Percentiles rank a stretch among this genome's conserved stretches.
These are phyloP conservation scores for Aelia acuminata DNA, from an alignment of 2,888 invertebrate species.

Conservation along the genomic window DNA sequence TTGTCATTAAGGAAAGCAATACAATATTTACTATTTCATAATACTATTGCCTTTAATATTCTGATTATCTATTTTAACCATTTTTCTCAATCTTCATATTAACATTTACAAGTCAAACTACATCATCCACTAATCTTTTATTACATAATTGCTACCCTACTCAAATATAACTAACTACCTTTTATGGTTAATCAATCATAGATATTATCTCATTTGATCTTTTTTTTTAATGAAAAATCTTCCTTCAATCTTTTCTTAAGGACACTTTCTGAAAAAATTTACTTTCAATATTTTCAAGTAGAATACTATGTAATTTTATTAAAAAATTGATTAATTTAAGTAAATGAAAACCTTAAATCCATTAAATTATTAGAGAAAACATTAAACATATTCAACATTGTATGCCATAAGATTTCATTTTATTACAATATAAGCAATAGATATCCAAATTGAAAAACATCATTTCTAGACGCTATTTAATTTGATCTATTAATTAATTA, in stretches of 20 bases:
- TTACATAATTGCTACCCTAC: neutral
- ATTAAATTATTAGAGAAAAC: neutral
- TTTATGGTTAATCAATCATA: neutral
- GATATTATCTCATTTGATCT: neutral
- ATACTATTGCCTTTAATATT: neutral
- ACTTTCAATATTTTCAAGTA: neutral
- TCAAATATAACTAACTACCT: slow-evolving; percentile 1
- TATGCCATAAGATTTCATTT: neutral
- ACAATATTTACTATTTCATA: neutral
- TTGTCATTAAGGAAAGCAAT: neutral
- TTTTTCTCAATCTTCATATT: neutral
- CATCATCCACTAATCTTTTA: neutral
- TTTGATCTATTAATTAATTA: neutral
- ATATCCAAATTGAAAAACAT: neutral
- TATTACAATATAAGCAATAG: neutral
- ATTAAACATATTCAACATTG: neutral
- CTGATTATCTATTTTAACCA: neutral
- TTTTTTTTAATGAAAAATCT: neutral
- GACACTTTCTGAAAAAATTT: slow-evolving; percentile 32
- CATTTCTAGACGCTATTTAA: neutral
- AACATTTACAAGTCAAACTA: slow-evolving; percentile 5
- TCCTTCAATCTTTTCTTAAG: slow-evolving; percentile 8
- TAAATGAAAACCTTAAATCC: neutral
- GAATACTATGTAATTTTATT: neutral
- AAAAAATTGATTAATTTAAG: neutral